Evolutionary conservation across 2,113 vertebrate species (phyloP), one percentile per base, ranked within the genome.

Genomic region (Xyrauchen texanus): DNA sequence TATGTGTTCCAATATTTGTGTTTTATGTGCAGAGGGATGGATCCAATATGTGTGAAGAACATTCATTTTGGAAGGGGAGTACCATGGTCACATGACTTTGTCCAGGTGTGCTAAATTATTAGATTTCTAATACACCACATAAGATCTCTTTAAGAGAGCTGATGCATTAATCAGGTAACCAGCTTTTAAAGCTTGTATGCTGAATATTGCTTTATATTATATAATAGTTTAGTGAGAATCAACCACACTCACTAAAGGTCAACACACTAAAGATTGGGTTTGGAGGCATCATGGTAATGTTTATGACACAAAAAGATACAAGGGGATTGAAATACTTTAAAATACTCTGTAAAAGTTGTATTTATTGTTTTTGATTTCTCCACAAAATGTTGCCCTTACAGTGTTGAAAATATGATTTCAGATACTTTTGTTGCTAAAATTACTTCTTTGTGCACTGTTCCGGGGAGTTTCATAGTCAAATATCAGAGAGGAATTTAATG

Each of bases 1-100:
- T 68, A 47, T 53, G 55, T 51, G 21, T 57, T 13, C 44, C 51
- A 8, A 49, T 62, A 34, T 10, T 67, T 5, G 21, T 34, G 21
- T 34, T 34, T 34, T 34, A 34, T 77, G 55, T 57, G 9, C 62
- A 93, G 92, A 15, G 55, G 12, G 5, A 85, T 84, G 73, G 68
- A 76, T 52, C 85, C 89, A 8, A 34, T 93, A 60, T 94, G 93
- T 76, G 87, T 93, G 82, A 90, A 88, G 77, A 88, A 92, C 77
- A 57, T 93, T 66, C 7, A 82, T 4, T 2, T 94, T 68, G 66
- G 84, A 15, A 88, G 91, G 68, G 84, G 86, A 62, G 10, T 66
- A 64, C 86, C 67, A 0, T 94, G 92, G 93, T 88, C 89, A 66
- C 91, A 93, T 81, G 91, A 94, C 79, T 87, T 92, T 67, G 86